These are phyloP conservation scores for Mamestra configurata DNA, from an alignment of 1,140 invertebrate species.

Conservation along the genomic window DNA sequence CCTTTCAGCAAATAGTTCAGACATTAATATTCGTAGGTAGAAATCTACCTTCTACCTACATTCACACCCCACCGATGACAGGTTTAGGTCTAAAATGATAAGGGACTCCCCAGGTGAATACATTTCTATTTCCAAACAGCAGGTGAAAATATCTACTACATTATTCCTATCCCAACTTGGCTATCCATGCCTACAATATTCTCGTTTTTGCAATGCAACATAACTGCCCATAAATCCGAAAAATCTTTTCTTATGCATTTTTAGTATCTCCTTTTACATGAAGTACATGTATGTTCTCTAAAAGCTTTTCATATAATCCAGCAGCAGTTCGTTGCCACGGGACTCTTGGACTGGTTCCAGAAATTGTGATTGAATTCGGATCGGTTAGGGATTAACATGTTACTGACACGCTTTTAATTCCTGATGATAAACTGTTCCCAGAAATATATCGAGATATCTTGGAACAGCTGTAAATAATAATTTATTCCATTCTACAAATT, in stretches of 20 bases:
- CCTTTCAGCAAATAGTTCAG: background rate
- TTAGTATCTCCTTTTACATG: no score
- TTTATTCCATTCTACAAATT: no score
- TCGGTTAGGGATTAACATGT: background rate
- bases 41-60: background rate
- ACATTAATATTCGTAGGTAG: no score
- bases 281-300: background rate
- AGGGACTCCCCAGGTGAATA: background rate
- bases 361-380: conserved; percentile 21
- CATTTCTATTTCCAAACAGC: background rate
- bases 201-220: no score
- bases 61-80: background rate
- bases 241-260: background rate
- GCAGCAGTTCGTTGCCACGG: background rate
- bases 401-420: conserved; percentile 6
- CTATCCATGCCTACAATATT: background rate
- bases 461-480: background rate
- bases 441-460: background rate
- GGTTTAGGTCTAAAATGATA: background rate
- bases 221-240: background rate
- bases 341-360: conserved; percentile 16
- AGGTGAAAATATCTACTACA: background rate
- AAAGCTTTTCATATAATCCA: conserved; percentile 2
- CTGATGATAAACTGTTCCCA: background rate
- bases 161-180: background rate